phyloP scores from a whole-genome alignment of 2,113 vertebrate species.

The Malurus elegans region DNA sequence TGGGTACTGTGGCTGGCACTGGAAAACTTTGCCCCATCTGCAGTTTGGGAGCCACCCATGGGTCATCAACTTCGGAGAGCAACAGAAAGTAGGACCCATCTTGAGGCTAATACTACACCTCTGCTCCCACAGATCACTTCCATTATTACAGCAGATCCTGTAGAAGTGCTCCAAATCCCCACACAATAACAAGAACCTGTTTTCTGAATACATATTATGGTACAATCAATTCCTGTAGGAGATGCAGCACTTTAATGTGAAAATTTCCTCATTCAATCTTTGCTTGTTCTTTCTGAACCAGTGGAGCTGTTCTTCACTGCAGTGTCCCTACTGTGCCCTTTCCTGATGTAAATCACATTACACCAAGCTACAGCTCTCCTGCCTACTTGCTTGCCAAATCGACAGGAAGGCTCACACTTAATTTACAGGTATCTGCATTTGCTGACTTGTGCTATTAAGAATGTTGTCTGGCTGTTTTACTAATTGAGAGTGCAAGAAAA shows the following conservation, averaged over 20 bases:
- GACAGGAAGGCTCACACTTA: constrained; percentile 7
- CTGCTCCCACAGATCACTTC: background rate
- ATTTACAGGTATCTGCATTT: constrained; percentile 47
- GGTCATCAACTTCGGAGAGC: background rate
- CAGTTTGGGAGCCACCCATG: background rate
- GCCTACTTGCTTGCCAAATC: background rate
- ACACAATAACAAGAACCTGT: background rate
- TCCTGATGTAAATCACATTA: constrained; percentile 32
- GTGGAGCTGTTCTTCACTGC: background rate
- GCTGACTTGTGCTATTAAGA: constrained; percentile 3
- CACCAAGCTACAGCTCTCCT: background rate
- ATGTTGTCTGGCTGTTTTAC: background rate
- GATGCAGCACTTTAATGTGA: constrained; percentile 9
- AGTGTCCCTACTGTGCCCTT: constrained; percentile 3
- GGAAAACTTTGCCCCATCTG: background rate
- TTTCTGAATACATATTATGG: background rate
- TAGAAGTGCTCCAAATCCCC: background rate
- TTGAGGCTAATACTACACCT: background rate
- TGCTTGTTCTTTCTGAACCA: constrained; percentile 23
- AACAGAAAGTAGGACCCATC: background rate
- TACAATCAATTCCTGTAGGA: constrained; percentile 7
- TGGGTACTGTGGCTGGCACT: background rate
- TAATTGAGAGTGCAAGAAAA: constrained; percentile 11
- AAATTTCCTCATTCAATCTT: constrained; percentile 18
- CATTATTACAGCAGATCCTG: constrained; percentile 2